These are phyloP conservation scores for Rhincodon typus DNA, from an alignment of 2,797 vertebrate species.

Conservation along the genomic window DNA sequence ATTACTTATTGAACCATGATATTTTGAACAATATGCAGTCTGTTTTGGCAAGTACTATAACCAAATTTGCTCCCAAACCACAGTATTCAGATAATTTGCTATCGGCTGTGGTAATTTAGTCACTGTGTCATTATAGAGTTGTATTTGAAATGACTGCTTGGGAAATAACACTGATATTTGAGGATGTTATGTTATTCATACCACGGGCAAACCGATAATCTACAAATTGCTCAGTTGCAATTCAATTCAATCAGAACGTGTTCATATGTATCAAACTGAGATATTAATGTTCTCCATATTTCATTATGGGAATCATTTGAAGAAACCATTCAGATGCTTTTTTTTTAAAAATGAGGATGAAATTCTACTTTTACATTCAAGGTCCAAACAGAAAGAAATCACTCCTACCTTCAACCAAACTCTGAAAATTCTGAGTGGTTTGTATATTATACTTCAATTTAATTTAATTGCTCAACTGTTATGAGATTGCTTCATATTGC, in stretches of 20 bases:
- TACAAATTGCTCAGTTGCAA: neutral
- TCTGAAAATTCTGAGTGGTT: neutral
- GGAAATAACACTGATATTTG: neutral
- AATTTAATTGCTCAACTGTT: constrained; percentile 4
- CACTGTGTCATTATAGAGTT: neutral
- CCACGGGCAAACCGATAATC: neutral
- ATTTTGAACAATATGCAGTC: neutral
- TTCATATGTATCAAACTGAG: neutral
- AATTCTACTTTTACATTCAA: neutral
- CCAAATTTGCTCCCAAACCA: neutral
- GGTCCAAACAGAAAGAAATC: neutral
- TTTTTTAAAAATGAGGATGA: neutral
- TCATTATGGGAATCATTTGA: neutral
- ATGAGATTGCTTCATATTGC: neutral
- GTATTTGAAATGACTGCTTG: neutral
- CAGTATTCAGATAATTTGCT: neutral
- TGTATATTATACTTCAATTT: neutral
- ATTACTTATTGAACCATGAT: neutral
- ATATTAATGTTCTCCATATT: neutral
- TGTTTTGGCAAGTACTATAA: neutral
- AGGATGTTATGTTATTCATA: neutral
- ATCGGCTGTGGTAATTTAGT: neutral
- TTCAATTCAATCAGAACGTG: neutral
- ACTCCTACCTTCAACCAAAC: neutral
- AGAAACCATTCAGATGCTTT: neutral